Evolutionary conservation across 2,797 vertebrate genomes (phyloP).

Genomic region (Notolepis coatsorum): DNA sequence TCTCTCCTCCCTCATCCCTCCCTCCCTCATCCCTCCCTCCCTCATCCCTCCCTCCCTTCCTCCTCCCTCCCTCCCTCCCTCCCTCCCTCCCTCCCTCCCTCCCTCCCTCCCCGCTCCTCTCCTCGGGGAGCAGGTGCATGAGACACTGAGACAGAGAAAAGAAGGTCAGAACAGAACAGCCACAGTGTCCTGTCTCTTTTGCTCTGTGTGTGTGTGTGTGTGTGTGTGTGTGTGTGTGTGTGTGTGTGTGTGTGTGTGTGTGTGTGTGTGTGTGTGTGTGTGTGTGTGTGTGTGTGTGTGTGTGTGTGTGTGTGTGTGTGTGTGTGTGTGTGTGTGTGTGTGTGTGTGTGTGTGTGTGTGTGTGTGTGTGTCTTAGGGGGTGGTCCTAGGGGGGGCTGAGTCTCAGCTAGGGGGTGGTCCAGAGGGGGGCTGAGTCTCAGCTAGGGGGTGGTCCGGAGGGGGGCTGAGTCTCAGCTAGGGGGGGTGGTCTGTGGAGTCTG

Average conservation of each 20-base stretch:
- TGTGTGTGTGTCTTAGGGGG: neutral
- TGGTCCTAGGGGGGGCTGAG: too few species aligned
- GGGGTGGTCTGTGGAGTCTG: too few species aligned
- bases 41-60: slow-evolving; percentile 12
- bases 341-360: slow-evolving; percentile 29
- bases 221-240: slow-evolving; percentile 12
- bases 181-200: neutral
- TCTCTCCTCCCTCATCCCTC: neutral
- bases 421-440: too few species aligned
- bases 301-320: slow-evolving; percentile 2
- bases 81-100: neutral
- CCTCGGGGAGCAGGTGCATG: slow-evolving; percentile 7
- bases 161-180: neutral
- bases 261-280: neutral
- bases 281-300: neutral
- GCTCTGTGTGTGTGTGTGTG: neutral
- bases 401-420: too few species aligned
- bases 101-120: slow-evolving; percentile 17
- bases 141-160: neutral
- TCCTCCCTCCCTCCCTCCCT: neutral
- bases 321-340: slow-evolving; percentile 5
- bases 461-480: too few species aligned
- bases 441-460: too few species aligned
- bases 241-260: slow-evolving; percentile 15
- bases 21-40: neutral